phyloP scores from a whole-genome alignment of 2,888 invertebrate genomes.

The Helleia helle region DNA sequence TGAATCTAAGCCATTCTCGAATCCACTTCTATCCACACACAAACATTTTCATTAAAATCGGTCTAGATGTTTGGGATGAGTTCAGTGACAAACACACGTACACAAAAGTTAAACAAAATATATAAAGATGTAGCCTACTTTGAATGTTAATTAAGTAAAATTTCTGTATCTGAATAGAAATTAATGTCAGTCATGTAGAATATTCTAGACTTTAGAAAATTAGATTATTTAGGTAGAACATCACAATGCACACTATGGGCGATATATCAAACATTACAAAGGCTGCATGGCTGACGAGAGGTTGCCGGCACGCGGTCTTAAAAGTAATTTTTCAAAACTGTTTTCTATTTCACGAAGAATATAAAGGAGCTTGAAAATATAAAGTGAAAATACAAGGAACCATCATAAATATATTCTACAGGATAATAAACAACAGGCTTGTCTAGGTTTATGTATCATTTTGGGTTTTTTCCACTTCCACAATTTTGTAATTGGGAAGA shows the following conservation, averaged over 20 bases:
- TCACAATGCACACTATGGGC: neutral
- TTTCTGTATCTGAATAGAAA: too few species aligned
- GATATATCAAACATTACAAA: conserved; percentile 10
- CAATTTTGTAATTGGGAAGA: too few species aligned
- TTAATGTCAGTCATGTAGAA: too few species aligned
- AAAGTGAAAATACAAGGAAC: conserved; percentile 4
- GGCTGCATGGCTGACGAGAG: conserved; percentile 8
- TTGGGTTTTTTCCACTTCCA: neutral
- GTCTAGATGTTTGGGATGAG: too few species aligned
- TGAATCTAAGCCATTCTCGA: neutral
- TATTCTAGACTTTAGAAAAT: neutral
- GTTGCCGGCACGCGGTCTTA: conserved; percentile 15
- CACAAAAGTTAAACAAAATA: too few species aligned
- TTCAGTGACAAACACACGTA: too few species aligned
- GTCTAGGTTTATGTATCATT: too few species aligned
- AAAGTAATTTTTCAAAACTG: conserved; percentile 15
- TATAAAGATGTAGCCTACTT: too few species aligned
- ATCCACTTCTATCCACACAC: neutral
- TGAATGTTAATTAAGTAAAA: too few species aligned
- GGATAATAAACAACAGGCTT: too few species aligned
- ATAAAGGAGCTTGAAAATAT: conserved; percentile 9
- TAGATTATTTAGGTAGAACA: conserved; percentile 2
- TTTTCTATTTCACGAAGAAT: conserved; percentile 10
- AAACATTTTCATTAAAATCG: neutral
- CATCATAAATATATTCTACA: conserved; percentile 9